phyloP scores from a whole-genome alignment of 2,888 invertebrate species.

The Coronaproctus castanopsis region DNA sequence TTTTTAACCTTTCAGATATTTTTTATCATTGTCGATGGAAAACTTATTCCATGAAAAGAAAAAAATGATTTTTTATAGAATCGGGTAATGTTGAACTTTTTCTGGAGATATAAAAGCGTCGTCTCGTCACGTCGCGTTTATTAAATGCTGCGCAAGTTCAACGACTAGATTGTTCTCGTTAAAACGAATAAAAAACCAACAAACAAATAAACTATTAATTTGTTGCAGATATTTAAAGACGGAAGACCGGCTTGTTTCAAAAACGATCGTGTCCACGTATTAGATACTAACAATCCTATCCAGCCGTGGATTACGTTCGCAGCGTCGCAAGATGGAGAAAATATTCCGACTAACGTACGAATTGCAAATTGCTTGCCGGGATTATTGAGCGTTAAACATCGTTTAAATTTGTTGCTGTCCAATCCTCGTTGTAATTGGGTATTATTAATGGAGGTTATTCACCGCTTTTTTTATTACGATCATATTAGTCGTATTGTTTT shows the following conservation, averaged over 20 bases:
- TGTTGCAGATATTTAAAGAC: slow-evolving; percentile 7
- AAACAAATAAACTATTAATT: too few relatives aligned
- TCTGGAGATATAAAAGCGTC: too few relatives aligned
- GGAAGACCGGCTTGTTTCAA: not conserved
- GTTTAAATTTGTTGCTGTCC: slow-evolving; percentile 45
- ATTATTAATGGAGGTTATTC: slow-evolving; percentile 43
- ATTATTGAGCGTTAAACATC: slow-evolving; percentile 42
- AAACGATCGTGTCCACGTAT: not conserved
- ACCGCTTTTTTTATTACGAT: not conserved
- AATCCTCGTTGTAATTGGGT: slow-evolving; percentile 65
- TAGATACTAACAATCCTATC: slow-evolving; percentile 1
- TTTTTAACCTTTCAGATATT: too few relatives aligned
- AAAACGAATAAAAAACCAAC: too few relatives aligned
- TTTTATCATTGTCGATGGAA: too few relatives aligned
- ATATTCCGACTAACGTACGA: slow-evolving; percentile 26
- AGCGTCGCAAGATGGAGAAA: slow-evolving; percentile 21
- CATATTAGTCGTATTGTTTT: too few relatives aligned
- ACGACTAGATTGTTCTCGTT: too few relatives aligned
- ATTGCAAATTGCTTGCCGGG: slow-evolving; percentile 29
- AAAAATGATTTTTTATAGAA: too few relatives aligned
- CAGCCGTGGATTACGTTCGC: slow-evolving; percentile 20
- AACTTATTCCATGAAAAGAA: too few relatives aligned
- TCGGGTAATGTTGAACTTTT: too few relatives aligned
- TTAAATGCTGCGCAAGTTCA: too few relatives aligned
- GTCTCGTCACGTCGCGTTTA: too few relatives aligned